Evolutionary conservation across 2,113 vertebrate species (phyloP).

Genomic region (Archocentrus centrarchus): DNA sequence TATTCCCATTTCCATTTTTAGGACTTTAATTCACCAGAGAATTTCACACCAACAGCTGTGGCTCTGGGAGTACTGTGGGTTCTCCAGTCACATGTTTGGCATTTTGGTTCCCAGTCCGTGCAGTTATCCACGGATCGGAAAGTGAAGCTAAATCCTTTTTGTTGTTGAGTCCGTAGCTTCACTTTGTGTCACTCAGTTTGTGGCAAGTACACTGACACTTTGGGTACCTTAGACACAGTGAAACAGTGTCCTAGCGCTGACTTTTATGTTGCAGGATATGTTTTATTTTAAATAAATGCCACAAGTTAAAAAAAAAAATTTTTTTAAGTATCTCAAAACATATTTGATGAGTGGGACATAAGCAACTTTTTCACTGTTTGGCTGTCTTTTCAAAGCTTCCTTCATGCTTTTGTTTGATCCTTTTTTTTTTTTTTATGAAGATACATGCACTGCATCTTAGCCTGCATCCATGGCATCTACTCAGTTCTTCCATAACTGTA

Average conservation of each 20-base stretch:
- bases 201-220: neutral
- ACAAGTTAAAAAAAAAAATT: no score
- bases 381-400: neutral
- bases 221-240: neutral
- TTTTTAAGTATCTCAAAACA: neutral
- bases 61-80: neutral
- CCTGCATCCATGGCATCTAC: neutral
- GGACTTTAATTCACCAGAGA: neutral
- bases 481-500: constrained; percentile 30
- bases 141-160: neutral
- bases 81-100: neutral
- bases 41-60: neutral
- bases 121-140: neutral
- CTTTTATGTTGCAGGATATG: neutral
- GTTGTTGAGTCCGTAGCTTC: neutral
- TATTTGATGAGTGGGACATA: neutral
- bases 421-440: neutral
- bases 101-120: neutral
- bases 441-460: constrained; percentile 9
- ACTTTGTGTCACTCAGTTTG: neutral
- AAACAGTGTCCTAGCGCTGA: neutral
- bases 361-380: neutral
- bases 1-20: neutral
- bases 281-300: neutral
- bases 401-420: neutral